Evolutionary conservation across 2,888 invertebrate species (phyloP), one percentile per base, ranked within the genome.

Genomic region (Bombylius major): DNA sequence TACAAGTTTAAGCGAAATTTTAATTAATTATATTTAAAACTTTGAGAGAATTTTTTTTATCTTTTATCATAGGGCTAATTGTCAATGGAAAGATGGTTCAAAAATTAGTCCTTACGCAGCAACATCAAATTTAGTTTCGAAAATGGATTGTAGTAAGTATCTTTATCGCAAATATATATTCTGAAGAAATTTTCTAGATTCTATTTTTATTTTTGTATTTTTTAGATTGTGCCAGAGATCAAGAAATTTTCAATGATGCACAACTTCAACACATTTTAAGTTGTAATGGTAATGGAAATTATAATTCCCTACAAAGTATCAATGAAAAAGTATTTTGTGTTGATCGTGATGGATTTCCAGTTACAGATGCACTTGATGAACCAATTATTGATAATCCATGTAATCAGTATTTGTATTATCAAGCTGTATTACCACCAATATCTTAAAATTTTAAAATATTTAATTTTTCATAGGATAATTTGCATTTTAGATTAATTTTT

Each of bases 171-270:
- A 34, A 50, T 50, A n/a, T 6, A 5, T 50, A n/a, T 13, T 8
- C 4, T 12, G 14, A n/a, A 47, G 14, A 47, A n/a, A n/a, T 9
- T 9, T 9, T n/a, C 14, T n/a, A n/a, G 14, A n/a, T 42, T 42
- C 39, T 39, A 49, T 47, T 23, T 36, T n/a, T n/a, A n/a, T n/a
- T n/a, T 44, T 51, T 46, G 33, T 42, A 31, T 12, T 51, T 58
- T 58, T 51, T 51, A 83, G 83, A 82, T 67, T 83, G 83, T 67
- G 82, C 82, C n/a, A 76, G 81, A 56, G 83, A 83, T 67, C 71
- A 74, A 32, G 69, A 70, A 59, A 65, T 78, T 56, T 82, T 78
- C 70, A 75, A 72, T 6, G 75, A 72, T 56, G 73, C 68, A 39
- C 79, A 78, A 4, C 72, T 77, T 70, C 65, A 68, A 34, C 75